Base-by-base conservation (phyloP, 2,797 vertebrate genomes). In the Coregonus ussuriensis region DNA sequence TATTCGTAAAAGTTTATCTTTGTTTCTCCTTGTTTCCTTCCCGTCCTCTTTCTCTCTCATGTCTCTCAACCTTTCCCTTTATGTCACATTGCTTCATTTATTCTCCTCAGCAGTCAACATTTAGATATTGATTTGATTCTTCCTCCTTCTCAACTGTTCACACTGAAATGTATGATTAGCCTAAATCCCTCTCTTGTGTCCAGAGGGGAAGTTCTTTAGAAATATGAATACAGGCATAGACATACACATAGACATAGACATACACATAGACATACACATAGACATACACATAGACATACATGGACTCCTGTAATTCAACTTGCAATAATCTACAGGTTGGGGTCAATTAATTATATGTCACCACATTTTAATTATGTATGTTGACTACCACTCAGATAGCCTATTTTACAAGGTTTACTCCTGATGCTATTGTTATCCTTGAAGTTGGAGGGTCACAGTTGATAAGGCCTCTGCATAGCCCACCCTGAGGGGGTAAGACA, bases 51-150 rank as follows among this genome's bases (percentile, higher is more conserved):
- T 0, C 71, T 79, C 51, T 90, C 91, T 92, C 90, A 90, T 88
- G 84, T 90, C 90, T 88, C 67, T n/a, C 80, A 84, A 87, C 78
- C 65, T 65, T 25, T 52, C 83, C 83, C 85, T 86, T 85, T 89
- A 86, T 85, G 88, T 90, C 87, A 87, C 79, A 86, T 77, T 82
- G 85, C 84, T 87, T 86, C 84, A 76, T 71, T 18, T 25, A 54
- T n/a, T 6, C 16, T 47, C 90, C 76, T 79, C 85, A 83, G 87
- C 85, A 85, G 86, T 81, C 87, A 87, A 79, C 66, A 33, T 35
- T 68, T 47, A 47, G 66, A 37, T 91, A 92, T 93, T 89, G 91
- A 92, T 92, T 91, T 91, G 86, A 88, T 88, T 89, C 87, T 91
- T 87, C 82, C 86, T 85, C 82, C 86, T 21, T 21, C 56, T 63